Conservation (phyloP, 2,888 invertebrate species). For the Apodemia duryi region DNA sequence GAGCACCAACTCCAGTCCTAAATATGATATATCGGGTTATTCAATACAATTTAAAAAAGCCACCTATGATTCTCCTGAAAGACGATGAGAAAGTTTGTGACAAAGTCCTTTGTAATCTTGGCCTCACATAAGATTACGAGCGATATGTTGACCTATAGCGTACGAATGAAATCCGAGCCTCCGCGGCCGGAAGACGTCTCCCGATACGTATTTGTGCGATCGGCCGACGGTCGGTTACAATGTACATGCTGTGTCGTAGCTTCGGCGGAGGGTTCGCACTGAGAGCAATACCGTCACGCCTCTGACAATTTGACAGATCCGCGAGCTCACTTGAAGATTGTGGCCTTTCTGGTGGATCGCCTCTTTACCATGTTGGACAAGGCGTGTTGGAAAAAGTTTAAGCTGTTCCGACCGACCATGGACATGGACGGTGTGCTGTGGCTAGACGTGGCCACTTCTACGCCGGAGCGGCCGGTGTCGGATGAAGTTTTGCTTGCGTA, state of each 20-base stretch:
- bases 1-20: too few species aligned
- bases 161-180: slow-evolving; percentile 15
- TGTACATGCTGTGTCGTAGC: slow-evolving; percentile 3
- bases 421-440: slow-evolving; percentile 10
- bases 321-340: slow-evolving; percentile 6
- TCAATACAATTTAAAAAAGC: too few species aligned
- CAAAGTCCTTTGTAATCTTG: not conserved
- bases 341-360: slow-evolving; percentile 8
- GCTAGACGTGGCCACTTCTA: slow-evolving; percentile 5
- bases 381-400: slow-evolving; percentile 11
- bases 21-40: too few species aligned
- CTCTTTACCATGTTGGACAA: slow-evolving; percentile 5
- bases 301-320: slow-evolving; percentile 1
- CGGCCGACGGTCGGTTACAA: slow-evolving; percentile 7
- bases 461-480: slow-evolving; percentile 4
- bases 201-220: not conserved
- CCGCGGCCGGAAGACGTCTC: slow-evolving; percentile 3
- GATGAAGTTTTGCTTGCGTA: slow-evolving; percentile 5
- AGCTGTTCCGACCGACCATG: slow-evolving; percentile 13
- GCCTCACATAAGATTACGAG: too few species aligned
- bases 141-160: not conserved
- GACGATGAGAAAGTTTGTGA: not conserved
- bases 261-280: not conserved
- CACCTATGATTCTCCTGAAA: too few species aligned
- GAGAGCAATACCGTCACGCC: slow-evolving; percentile 2